Percentiles rank a stretch among this genome's conserved stretches.
Conservation (phyloP, 2,888 invertebrate genomes). For the Philhelius pedissequus region DNA sequence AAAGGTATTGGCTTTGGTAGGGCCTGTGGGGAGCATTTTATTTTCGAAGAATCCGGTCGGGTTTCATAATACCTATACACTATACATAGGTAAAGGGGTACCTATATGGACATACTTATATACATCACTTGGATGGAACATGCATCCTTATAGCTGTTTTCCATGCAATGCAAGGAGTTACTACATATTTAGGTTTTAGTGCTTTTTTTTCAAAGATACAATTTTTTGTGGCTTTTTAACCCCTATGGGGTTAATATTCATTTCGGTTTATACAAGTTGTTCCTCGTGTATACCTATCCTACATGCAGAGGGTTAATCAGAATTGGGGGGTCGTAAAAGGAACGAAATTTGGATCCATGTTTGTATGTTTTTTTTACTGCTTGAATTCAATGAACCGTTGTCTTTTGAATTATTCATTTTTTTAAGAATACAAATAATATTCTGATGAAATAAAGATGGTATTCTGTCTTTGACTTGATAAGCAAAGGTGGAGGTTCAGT, state of each 20-base stretch:
- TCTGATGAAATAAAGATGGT: not conserved
- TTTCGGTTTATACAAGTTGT: constrained; percentile 29
- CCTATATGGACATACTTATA: not conserved
- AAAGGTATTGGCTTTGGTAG: constrained; percentile 54
- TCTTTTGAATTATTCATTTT: constrained; percentile 44
- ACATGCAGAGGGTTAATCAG: constrained; percentile 36
- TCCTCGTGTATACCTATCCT: constrained; percentile 12
- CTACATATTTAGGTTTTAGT: constrained; percentile 12
- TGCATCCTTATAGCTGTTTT: constrained; percentile 52
- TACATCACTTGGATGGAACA: not conserved
- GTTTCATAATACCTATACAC: not conserved
- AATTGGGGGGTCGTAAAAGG: constrained; percentile 12
- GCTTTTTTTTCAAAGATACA: not conserved
- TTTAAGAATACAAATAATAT: not conserved
- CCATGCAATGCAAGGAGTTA: constrained; percentile 49
- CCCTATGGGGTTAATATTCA: constrained; percentile 59
- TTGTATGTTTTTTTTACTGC: not conserved
- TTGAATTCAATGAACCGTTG: constrained; percentile 28
- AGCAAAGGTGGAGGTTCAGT: too few species aligned
- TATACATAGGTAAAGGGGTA: not conserved
- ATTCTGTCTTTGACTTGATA: not conserved
- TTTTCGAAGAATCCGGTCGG: constrained; percentile 9
- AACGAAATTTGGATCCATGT: not conserved
- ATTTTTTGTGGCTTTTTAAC: constrained; percentile 16
- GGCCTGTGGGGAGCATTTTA: constrained; percentile 53